Evolutionary conservation across 2,113 vertebrate genomes (phyloP).

Genomic region (Phalacrocorax pelagicus): DNA sequence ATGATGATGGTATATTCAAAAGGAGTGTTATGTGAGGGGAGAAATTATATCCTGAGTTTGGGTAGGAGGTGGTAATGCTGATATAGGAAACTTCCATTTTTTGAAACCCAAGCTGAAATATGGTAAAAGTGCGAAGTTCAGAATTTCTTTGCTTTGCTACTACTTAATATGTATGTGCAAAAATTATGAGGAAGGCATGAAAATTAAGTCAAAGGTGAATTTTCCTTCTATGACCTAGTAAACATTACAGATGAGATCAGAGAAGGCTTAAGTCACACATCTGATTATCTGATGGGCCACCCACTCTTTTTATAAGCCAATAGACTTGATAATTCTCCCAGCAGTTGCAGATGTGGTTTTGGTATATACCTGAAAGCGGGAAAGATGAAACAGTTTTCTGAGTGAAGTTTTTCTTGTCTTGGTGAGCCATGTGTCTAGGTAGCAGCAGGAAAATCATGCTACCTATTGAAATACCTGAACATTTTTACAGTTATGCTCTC

Average conservation of each 20-base stretch:
- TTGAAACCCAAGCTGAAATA: neutral
- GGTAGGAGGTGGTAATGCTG: neutral
- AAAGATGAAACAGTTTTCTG: neutral
- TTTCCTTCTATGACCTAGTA: neutral
- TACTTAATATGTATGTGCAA: neutral
- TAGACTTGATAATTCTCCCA: neutral
- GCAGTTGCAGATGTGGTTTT: neutral
- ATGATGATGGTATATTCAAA: neutral
- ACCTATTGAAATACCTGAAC: neutral
- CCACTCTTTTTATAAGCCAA: neutral
- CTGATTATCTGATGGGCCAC: neutral
- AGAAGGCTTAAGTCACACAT: neutral
- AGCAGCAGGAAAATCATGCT: neutral
- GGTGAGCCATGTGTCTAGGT: neutral
- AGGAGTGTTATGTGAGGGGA: neutral
- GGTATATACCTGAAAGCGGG: neutral
- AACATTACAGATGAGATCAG: neutral
- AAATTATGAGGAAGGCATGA: neutral
- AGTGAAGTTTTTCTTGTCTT: neutral
- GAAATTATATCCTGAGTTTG: neutral
- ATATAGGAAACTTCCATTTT: neutral
- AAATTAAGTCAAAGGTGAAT: neutral
- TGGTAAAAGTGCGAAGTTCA: neutral
- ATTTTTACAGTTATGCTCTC: rapidly evolving
- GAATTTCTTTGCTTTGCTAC: neutral